Conservation (phyloP, 2,797 vertebrate species). For the Dallia pectoralis region DNA sequence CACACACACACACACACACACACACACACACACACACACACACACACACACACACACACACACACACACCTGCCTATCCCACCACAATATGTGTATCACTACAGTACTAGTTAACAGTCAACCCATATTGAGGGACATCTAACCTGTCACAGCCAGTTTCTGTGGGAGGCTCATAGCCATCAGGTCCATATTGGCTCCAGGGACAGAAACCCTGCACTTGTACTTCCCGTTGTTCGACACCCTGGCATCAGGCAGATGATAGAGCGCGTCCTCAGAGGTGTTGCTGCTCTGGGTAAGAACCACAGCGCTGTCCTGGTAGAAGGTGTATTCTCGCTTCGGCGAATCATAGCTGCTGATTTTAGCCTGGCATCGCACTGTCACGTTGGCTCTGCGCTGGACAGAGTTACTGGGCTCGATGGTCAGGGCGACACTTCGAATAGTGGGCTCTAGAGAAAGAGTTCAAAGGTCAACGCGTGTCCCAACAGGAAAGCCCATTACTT, state of each 20-base stretch:
- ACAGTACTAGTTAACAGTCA: too few relatives aligned
- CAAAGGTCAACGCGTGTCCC: not conserved
- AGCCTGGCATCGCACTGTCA: conserved; percentile 60
- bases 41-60: conserved; percentile 9
- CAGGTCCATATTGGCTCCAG: too few relatives aligned
- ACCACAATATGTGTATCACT: too few relatives aligned
- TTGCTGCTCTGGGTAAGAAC: conserved; percentile 47
- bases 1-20: conserved; percentile 9
- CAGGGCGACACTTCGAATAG: conserved; percentile 45
- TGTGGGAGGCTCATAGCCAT: accelerated
- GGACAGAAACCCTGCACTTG: conserved; percentile 51
- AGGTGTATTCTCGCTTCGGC: conserved; percentile 49
- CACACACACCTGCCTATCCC: too few relatives aligned
- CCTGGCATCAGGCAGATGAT: conserved; percentile 46
- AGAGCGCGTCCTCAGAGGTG: conserved; percentile 27
- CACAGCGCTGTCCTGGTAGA: conserved; percentile 48
- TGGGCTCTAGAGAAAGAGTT: conserved; percentile 39
- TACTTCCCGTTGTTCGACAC: conserved; percentile 65
- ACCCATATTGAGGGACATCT: not conserved
- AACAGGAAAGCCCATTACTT: not conserved
- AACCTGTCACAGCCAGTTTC: conserved; percentile 67
- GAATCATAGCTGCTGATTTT: conserved; percentile 20
- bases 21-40: conserved; percentile 7
- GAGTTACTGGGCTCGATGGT: conserved; percentile 48
- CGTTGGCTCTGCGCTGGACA: conserved; percentile 57